Conservation (phyloP, 1,140 invertebrate genomes). For the Orius laevigatus region DNA sequence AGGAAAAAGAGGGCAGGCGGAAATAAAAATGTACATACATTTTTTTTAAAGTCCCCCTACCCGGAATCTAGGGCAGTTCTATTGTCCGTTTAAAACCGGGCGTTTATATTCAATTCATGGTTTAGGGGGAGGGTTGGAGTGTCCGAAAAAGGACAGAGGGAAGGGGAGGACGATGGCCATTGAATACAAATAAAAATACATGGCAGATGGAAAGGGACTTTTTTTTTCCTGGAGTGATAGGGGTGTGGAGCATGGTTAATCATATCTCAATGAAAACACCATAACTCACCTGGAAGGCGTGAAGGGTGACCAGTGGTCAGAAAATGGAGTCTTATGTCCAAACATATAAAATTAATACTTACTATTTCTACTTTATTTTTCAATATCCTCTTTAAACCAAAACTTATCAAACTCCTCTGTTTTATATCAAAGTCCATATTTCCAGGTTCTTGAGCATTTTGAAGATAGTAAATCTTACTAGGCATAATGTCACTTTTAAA, state of each 20-base stretch:
- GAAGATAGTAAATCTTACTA: too few relatives aligned
- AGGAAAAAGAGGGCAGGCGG: too few relatives aligned
- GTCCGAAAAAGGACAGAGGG: neutral
- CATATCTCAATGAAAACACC: conserved; percentile 7
- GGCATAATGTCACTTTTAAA: too few relatives aligned
- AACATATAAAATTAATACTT: neutral
- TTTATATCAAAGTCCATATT: too few relatives aligned
- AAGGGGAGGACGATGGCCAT: neutral
- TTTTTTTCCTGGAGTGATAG: neutral
- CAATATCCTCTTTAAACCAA: too few relatives aligned
- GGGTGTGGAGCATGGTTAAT: conserved; percentile 2
- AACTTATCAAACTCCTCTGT: too few relatives aligned
- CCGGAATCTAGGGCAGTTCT: neutral
- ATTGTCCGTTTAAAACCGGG: conserved; percentile 4
- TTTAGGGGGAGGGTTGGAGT: neutral
- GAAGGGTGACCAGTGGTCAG: conserved; percentile 4
- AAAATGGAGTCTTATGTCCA: conserved; percentile 1
- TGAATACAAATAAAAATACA: neutral
- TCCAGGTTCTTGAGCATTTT: too few relatives aligned
- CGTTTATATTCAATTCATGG: conserved; percentile 8
- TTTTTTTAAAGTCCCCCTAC: too few relatives aligned
- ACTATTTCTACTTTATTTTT: too few relatives aligned
- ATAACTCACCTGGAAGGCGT: conserved; percentile 1
- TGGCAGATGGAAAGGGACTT: neutral
- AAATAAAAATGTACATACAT: too few relatives aligned